These are phyloP conservation scores for Crypturellus undulatus DNA, from an alignment of 2,113 vertebrate genomes.

Conservation along the genomic window DNA sequence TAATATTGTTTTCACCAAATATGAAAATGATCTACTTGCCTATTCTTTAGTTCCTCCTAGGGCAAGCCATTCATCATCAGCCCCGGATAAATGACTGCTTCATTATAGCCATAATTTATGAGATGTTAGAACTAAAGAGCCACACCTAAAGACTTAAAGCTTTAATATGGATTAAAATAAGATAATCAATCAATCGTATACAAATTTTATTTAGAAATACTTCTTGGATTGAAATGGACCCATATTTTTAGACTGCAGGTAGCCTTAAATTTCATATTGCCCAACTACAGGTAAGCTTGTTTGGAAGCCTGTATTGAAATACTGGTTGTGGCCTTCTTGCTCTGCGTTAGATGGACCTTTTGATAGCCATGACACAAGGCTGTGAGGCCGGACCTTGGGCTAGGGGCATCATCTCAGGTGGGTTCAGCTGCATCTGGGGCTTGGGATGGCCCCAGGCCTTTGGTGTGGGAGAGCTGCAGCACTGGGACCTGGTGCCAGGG, in stretches of 20 bases:
- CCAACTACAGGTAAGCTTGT: neutral
- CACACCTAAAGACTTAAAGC: conserved; percentile 89
- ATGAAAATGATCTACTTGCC: conserved; percentile 94
- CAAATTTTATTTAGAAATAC: conserved; percentile 80
- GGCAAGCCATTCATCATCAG: conserved; percentile 89
- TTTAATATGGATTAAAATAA: conserved; percentile 89
- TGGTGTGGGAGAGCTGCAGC: neutral
- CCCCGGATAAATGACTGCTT: conserved; percentile 90
- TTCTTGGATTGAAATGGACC: conserved; percentile 78
- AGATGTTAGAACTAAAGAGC: conserved; percentile 88
- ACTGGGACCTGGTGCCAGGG: neutral
- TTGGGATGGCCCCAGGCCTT: neutral
- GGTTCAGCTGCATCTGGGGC: neutral
- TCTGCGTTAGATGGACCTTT: neutral
- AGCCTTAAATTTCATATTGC: conserved; percentile 54
- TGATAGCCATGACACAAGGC: neutral
- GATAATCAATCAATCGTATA: conserved; percentile 86
- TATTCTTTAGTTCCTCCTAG: conserved; percentile 88
- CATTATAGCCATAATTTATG: conserved; percentile 90
- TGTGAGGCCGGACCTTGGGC: neutral
- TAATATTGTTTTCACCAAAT: conserved; percentile 92
- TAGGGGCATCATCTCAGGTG: neutral
- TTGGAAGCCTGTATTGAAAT: conserved; percentile 30
- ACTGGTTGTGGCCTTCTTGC: neutral
- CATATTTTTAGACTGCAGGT: conserved; percentile 47